A percentile compares a stretch with the other conserved stretches of the same genome.
Evolutionary conservation across 2,113 vertebrate species (phyloP).

Genomic region (Oreochromis niloticus): DNA sequence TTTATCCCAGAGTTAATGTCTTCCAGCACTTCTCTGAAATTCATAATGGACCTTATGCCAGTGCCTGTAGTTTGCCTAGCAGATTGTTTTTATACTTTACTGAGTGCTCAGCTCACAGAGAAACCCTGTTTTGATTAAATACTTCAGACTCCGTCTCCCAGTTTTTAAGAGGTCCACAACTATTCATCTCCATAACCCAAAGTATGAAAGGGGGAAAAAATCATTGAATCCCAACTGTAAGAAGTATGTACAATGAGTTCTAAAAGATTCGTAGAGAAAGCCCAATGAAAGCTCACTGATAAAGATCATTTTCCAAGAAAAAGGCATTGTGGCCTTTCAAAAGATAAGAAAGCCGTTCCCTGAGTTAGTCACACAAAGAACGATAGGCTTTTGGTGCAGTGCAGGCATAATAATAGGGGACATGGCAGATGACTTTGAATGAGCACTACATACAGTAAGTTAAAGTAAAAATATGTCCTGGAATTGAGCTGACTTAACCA

Average conservation of each 20-base stretch:
- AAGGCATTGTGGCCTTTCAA: constrained; percentile 25
- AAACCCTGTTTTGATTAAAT: constrained; percentile 42
- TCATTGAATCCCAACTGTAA: background rate
- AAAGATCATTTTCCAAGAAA: constrained; percentile 41
- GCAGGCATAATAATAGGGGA: background rate
- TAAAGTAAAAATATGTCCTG: background rate
- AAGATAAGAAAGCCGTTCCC: constrained; percentile 41
- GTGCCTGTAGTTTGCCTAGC: background rate
- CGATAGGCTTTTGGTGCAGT: background rate
- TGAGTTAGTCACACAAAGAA: constrained; percentile 3
- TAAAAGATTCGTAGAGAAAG: constrained; percentile 22
- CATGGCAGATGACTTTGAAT: constrained; percentile 22
- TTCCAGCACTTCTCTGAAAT: constrained; percentile 1
- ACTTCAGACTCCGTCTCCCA: background rate
- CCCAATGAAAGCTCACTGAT: constrained; percentile 28
- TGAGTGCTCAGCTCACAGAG: background rate
- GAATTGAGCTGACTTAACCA: constrained; percentile 22
- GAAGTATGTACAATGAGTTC: constrained; percentile 22
- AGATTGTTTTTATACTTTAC: constrained; percentile 7
- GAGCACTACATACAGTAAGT: background rate
- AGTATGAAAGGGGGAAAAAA: background rate
- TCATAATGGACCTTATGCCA: background rate
- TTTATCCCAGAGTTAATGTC: background rate
- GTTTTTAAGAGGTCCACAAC: background rate
- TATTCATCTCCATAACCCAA: constrained; percentile 22